Base-by-base conservation (phyloP, 2,888 invertebrate species). In the Phyto melanocephala region DNA sequence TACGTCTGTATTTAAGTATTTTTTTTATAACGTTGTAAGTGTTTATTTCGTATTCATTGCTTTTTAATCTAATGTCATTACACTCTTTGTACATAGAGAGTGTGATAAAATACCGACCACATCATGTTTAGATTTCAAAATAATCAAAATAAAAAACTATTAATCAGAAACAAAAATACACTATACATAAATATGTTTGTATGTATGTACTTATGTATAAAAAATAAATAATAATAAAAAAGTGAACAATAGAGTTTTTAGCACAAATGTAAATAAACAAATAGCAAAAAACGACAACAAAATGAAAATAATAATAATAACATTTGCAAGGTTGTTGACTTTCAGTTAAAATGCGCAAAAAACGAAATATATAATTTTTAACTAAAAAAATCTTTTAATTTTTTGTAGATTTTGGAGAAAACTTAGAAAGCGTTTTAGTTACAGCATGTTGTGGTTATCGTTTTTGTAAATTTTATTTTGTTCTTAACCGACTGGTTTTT, bases 251-350 rank as follows among this genome's bases (percentile, higher is more conserved):
- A 65, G 42, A 71, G 52, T 58, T 40, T 67, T 76, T 35, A 35
- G 33, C 45, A 50, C 70, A 35, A 68, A 68, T 28, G 65, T 75
- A 75, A 68, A 52, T 28, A 50, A 63, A 50, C 13, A 47, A 60
- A 50, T 37, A 54, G 17, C 7, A 4, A 7, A 20, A 40, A 54
- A 28, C 8, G 35, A 52, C n/a, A 28, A 56, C 7, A 65, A 20
- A 13, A 42, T 37, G 47, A 45, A 45, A 71, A 56, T n/a, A 47
- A 58, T 13, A 47, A 37, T 15, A 54, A 40, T 35, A 60, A 81
- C 42, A 60, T 54, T 40, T 8, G 47, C 56, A 68, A 68, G 81
- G 77, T 81, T 72, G 52, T 77, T 81, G 81, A 77, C 81, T 67
- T 71, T 60, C 37, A 24, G 15, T 24, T 75, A 8, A 80, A 56